Conservation (phyloP, 1,140 invertebrate genomes). For the Apocrypta bakeri region DNA sequence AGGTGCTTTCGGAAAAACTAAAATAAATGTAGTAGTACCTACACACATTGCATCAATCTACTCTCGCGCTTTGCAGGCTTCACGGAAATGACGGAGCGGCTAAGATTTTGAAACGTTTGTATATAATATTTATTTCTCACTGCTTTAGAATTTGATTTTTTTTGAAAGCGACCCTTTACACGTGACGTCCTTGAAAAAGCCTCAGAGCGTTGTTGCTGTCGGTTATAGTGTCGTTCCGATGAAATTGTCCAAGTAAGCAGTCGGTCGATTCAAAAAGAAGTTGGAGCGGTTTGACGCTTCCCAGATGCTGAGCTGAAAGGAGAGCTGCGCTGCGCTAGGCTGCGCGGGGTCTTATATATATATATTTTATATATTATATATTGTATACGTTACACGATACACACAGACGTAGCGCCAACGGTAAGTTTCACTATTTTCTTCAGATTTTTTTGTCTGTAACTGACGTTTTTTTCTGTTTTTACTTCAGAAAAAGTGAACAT, state of each 20-base stretch:
- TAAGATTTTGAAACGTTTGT: no score
- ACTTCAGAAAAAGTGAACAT: not conserved
- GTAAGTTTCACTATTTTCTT: not conserved
- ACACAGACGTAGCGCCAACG: not conserved
- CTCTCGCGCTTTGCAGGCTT: not conserved
- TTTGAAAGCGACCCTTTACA: no score
- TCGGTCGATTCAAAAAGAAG: not conserved
- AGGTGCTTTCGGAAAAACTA: constrained; percentile 40
- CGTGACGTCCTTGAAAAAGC: no score
- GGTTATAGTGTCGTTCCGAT: no score
- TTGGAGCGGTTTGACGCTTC: not conserved
- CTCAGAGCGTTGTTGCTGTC: no score
- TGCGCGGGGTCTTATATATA: not conserved
- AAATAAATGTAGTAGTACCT: not conserved
- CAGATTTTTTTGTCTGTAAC: not conserved
- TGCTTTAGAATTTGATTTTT: no score
- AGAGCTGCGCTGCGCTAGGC: not conserved
- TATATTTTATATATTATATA: no score
- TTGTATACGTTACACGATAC: not conserved
- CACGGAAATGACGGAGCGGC: no score
- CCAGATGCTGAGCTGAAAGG: not conserved
- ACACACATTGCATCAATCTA: not conserved
- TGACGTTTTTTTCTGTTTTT: not conserved
- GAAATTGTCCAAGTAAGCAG: no score
- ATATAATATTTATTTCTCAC: no score